Evolutionary conservation across 1,140 invertebrate species (phyloP).

Genomic region (Octopus sinensis): DNA sequence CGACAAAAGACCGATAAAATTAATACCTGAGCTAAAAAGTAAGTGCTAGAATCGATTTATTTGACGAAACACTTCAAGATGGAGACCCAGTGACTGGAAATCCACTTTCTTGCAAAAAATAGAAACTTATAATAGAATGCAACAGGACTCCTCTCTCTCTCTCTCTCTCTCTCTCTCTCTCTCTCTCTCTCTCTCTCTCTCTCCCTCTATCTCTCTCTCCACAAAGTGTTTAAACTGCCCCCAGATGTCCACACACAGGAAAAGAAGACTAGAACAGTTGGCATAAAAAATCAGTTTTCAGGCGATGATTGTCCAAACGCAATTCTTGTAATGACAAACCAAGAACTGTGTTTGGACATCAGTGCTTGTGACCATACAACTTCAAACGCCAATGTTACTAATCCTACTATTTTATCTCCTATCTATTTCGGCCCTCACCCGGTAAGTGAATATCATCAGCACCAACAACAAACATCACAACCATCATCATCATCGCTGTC

Average conservation of each 20-base stretch:
- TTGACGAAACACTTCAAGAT: not conserved
- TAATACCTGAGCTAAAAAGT: not conserved
- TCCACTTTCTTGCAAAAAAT: not conserved
- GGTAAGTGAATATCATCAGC: too few species aligned
- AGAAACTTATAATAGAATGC: not conserved
- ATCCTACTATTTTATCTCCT: too few species aligned
- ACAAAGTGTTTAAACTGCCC: not conserved
- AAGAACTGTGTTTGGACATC: conserved; percentile 40
- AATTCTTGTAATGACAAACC: conserved; percentile 33
- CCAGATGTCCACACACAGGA: not conserved
- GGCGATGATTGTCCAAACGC: conserved; percentile 40
- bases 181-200: not conserved
- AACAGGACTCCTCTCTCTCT: not conserved
- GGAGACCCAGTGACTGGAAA: not conserved
- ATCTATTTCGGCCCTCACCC: too few species aligned
- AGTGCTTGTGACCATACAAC: conserved; percentile 30
- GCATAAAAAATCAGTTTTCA: conserved; percentile 27
- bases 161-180: not conserved
- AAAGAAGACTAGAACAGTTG: too few species aligned
- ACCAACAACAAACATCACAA: too few species aligned
- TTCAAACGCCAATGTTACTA: not conserved
- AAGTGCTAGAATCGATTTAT: not conserved
- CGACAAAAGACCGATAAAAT: not conserved
- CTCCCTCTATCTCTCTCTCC: not conserved
- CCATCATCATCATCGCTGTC: too few species aligned